Base-by-base conservation (phyloP, 2,113 vertebrate genomes). In the Hepsetus odoe region DNA sequence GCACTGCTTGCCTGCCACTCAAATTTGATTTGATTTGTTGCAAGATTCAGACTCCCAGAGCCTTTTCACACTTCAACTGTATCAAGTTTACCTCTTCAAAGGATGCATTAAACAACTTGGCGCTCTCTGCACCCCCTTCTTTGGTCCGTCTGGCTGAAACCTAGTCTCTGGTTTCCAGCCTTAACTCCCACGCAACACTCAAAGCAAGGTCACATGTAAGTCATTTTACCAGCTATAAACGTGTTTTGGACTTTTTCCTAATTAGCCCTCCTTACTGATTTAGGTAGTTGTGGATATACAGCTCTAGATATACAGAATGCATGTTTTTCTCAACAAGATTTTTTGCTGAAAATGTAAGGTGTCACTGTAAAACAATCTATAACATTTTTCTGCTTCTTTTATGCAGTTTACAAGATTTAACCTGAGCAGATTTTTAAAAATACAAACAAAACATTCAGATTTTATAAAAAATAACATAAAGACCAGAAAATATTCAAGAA, bases 41-140 rank as follows among this genome's bases (percentile, higher is more conserved):
- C 67, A 56, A 70, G 69, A 80, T 58, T 74, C 82, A 62, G 74
- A 72, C 33, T 81, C 74, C 30, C n/a, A 12, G 42, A 26, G 51
- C 79, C 59, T 58, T 77, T 80, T 44, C 32, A 77, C 72, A 65
- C 56, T 77, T 83, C 69, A 83, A 72, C 74, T 83, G 55, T 83
- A 83, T 83, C 82, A 58, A 56, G 78, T 80, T 83, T 38, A 66
- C 67, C 32, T 65, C 65, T 77, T 83, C 78, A 83, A 80, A 83
- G 79, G 20, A 32, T 49, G 40, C 42, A 62, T 71, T 38, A 78
- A 71, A 61, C 76, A 61, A 8, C 24, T 42, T 62, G 55, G 33
- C 46, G 51, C 8, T 67, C 28, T 49, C 66, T 26, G 59, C 66
- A 32, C 32, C 30, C 72, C 22, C 66, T n/a, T 24, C 14, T 24